A percentile compares a stretch with the other conserved stretches of the same genome.
Evolutionary conservation across 2,797 vertebrate species (phyloP).

Genomic region (Takifugu rubripes): DNA sequence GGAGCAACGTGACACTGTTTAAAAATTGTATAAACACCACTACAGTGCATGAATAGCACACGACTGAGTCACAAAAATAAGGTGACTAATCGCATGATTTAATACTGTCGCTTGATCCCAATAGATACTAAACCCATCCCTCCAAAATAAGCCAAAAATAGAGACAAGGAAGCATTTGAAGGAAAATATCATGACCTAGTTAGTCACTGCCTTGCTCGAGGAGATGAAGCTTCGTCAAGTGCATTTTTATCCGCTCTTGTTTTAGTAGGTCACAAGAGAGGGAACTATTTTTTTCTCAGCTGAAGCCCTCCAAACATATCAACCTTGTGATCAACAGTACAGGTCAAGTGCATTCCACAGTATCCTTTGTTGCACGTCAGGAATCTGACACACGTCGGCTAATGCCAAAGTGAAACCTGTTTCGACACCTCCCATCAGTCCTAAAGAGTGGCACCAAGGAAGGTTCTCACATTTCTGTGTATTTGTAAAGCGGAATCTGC

Average conservation of each 20-base stretch:
- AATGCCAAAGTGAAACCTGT: background rate
- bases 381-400: background rate
- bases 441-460: too few relatives aligned
- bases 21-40: too few relatives aligned
- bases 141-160: background rate
- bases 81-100: too few relatives aligned
- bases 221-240: background rate
- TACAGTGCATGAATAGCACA: too few relatives aligned
- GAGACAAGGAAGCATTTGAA: background rate
- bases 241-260: background rate
- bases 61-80: too few relatives aligned
- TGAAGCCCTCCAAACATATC: constrained; percentile 1
- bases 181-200: background rate
- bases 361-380: background rate
- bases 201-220: background rate
- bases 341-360: constrained; percentile 3
- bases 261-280: constrained; percentile 1
- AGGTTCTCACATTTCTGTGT: too few relatives aligned
- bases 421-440: too few relatives aligned
- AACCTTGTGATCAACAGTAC: constrained; percentile 8
- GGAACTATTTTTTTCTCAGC: background rate
- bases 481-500: too few relatives aligned
- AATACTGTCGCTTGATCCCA: too few relatives aligned
- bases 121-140: too few relatives aligned
- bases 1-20: too few relatives aligned